Base-by-base conservation (phyloP, 2,888 invertebrate genomes). In the Bellardia pandia region DNA sequence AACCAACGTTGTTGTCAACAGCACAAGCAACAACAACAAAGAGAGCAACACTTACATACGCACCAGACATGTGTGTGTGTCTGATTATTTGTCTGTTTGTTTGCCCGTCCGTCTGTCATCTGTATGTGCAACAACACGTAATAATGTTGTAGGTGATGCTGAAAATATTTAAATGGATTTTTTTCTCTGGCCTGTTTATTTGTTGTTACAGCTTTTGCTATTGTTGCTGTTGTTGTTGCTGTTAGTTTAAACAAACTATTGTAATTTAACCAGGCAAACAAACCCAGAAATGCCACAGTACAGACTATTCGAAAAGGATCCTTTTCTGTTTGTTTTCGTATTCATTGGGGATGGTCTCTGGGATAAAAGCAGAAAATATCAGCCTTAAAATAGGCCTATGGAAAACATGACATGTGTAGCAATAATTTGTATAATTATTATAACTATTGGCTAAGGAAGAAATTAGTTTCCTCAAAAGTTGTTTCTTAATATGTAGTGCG, bases 101-200 rank as follows among this genome's bases (percentile, higher is more conserved):
- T 13, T 14, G 51, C 64, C 45, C 42, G 58, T 53, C 7, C 14
- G 33, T 51, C n/a, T 3, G 6, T 16, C 9, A 2, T 16, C 9
- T 48, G 37, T 60, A 37, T 76, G 62, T 82, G 75, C 76, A 78
- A 78, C 84, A 51, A 74, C 79, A 69, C 53, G 64, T 80, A 76
- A 53, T 64, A 71, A 80, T 79, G 71, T 72, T 86, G 76, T 87
- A 87, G 85, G 86, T 85, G 86, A 85, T 74, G 86, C 56, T 81
- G 56, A 11, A 75, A 74, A 69, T 42, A 74, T 72, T 72, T 66
- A 66, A 74, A 37, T 75, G 56, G 33, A 30, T 56, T 83, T 84
- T 64, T 56, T 9, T 64, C 30, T 23, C 33, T 51, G 42, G n/a
- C 14, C 51, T 33, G 45, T 45, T 58, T 51, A 3, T 56, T 45